Conservation (phyloP, 2,113 vertebrate genomes). For the Perca flavescens region DNA sequence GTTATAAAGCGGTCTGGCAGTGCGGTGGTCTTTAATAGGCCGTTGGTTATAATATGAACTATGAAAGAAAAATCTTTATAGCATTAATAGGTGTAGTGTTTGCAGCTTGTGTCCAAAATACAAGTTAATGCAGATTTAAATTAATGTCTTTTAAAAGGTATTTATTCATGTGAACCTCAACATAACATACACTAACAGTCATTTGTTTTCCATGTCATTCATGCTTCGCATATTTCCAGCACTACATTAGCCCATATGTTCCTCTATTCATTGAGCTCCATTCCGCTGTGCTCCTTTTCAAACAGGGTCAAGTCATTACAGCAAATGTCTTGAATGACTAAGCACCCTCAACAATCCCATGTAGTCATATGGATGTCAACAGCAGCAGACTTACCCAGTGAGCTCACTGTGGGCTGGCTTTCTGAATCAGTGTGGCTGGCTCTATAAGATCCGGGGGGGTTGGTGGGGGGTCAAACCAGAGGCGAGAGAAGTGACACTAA, state of each 20-base stretch:
- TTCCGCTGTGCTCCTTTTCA: slow-evolving; percentile 37
- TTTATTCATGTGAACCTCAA: neutral
- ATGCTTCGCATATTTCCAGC: slow-evolving; percentile 18
- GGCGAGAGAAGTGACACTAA: slow-evolving; percentile 29
- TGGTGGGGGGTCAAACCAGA: slow-evolving; percentile 56
- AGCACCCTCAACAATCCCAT: slow-evolving; percentile 61
- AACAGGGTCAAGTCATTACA: slow-evolving; percentile 48
- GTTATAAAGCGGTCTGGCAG: neutral
- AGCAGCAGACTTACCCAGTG: slow-evolving; percentile 61
- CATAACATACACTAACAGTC: slow-evolving; percentile 7
- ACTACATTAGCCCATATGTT: slow-evolving; percentile 47
- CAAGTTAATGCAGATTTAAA: neutral
- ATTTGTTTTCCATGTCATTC: slow-evolving; percentile 33
- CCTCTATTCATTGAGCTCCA: slow-evolving; percentile 34
- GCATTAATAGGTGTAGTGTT: neutral
- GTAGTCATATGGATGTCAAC: slow-evolving; percentile 55
- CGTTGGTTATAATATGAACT: slow-evolving; percentile 11
- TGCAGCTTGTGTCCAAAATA: neutral
- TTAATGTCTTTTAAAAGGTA: too few relatives aligned
- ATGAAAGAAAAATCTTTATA: neutral
- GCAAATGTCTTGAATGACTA: slow-evolving; percentile 59
- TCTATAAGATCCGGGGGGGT: slow-evolving; percentile 11
- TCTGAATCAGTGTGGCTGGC: slow-evolving; percentile 55
- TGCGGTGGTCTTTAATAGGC: neutral
- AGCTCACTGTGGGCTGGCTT: slow-evolving; percentile 35